A percentile compares a stretch with the other conserved stretches of the same genome.
These are phyloP conservation scores for Probaryconus sp. DNA, from an alignment of 1,140 invertebrate species.

Conservation along the genomic window DNA sequence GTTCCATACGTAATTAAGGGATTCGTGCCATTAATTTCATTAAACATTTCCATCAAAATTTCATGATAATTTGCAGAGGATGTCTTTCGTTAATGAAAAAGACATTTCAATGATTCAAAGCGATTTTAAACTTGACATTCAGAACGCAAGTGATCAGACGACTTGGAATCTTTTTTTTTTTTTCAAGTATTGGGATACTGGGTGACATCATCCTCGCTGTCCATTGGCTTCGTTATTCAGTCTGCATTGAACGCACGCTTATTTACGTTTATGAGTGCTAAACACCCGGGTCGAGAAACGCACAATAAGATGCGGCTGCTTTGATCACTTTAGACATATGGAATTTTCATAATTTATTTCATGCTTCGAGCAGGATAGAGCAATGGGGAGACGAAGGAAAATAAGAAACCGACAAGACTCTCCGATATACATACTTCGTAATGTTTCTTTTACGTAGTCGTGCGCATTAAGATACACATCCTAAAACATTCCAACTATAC, in stretches of 20 bases:
- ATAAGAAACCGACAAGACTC: slow-evolving; percentile 17
- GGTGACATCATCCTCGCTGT: slow-evolving; percentile 64
- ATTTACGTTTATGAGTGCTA: slow-evolving; percentile 57
- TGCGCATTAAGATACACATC: slow-evolving; percentile 8
- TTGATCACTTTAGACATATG: slow-evolving; percentile 71
- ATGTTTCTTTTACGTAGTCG: slow-evolving; percentile 12
- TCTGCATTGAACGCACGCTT: slow-evolving; percentile 1
- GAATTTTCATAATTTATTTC: slow-evolving; percentile 73
- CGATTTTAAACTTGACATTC: too few relatives aligned
- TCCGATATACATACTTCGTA: slow-evolving; percentile 16
- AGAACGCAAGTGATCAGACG: slow-evolving; percentile 1
- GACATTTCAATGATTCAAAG: not conserved
- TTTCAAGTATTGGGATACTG: slow-evolving; percentile 5
- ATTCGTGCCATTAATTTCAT: too few relatives aligned
- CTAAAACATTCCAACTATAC: not conserved
- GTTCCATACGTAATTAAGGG: too few relatives aligned
- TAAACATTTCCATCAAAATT: too few relatives aligned
- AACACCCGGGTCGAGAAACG: slow-evolving; percentile 43
- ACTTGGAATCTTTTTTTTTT: slow-evolving; percentile 21
- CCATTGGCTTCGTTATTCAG: slow-evolving; percentile 38
- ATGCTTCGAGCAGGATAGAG: slow-evolving; percentile 30
- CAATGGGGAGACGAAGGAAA: slow-evolving; percentile 9
- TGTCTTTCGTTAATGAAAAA: too few relatives aligned
- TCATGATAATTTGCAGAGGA: too few relatives aligned
- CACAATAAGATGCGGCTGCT: slow-evolving; percentile 68